A percentile compares a stretch with the other conserved stretches of the same genome.
These are phyloP conservation scores for Corbicula japonica DNA, from an alignment of 2,888 invertebrate species.

Conservation along the genomic window DNA sequence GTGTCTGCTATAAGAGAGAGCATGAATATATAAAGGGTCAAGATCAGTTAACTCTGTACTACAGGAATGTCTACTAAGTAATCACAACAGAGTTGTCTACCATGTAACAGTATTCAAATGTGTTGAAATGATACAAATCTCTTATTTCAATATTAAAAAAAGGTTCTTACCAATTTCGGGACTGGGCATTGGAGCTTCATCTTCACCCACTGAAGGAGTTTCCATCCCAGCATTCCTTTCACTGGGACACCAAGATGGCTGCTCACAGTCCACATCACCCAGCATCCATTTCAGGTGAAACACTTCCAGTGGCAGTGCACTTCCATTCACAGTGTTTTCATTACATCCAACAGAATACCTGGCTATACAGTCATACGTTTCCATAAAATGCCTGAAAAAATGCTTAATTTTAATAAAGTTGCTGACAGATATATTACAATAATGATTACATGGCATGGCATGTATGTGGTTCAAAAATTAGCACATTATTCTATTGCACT, in stretches of 20 bases:
- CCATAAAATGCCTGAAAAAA: slow-evolving; percentile 31
- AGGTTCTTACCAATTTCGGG: too few relatives aligned
- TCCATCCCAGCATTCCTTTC: neutral
- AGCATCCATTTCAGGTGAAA: slow-evolving; percentile 17
- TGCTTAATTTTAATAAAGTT: neutral
- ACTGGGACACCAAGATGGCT: slow-evolving; percentile 46
- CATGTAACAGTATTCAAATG: too few relatives aligned
- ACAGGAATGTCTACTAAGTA: too few relatives aligned
- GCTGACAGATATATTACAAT: neutral
- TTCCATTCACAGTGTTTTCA: neutral
- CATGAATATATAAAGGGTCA: too few relatives aligned
- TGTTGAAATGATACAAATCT: too few relatives aligned
- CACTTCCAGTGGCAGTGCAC: slow-evolving; percentile 34
- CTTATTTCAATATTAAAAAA: too few relatives aligned
- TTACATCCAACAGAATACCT: slow-evolving; percentile 50
- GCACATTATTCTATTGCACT: too few relatives aligned
- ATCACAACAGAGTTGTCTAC: too few relatives aligned
- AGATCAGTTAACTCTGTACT: too few relatives aligned
- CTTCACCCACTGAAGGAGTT: neutral
- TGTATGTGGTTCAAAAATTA: too few relatives aligned
- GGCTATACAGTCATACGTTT: slow-evolving; percentile 32
- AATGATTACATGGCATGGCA: too few relatives aligned
- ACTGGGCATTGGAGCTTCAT: neutral
- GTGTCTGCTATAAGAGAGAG: too few relatives aligned
- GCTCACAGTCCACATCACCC: slow-evolving; percentile 41